phyloP scores from a whole-genome alignment of 2,113 vertebrate genomes.

The Choloepus hoffmanni region DNA sequence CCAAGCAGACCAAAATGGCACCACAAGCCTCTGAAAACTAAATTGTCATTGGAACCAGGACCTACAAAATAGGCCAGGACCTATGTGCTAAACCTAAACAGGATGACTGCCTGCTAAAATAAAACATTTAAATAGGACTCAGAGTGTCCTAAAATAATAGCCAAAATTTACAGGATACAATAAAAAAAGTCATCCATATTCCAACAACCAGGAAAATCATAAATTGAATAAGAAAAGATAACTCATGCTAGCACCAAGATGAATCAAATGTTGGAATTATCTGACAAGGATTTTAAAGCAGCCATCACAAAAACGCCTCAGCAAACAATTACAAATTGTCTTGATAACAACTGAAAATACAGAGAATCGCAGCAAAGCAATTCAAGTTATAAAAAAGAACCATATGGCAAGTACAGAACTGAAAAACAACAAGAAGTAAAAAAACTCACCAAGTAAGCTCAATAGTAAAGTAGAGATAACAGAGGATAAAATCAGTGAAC shows the following conservation, averaged over 20 bases:
- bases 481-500: neutral
- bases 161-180: neutral
- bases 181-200: neutral
- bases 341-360: neutral
- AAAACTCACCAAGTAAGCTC: neutral
- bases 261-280: neutral
- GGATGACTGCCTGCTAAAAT: neutral
- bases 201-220: neutral
- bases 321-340: neutral
- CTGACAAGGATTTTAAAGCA: conserved; percentile 2
- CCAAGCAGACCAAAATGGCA: neutral
- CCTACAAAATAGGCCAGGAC: neutral
- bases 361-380: neutral
- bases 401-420: neutral
- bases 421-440: neutral
- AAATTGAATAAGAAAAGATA: neutral
- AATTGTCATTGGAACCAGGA: neutral
- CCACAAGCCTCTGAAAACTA: neutral
- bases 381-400: neutral
- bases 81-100: neutral
- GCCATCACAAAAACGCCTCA: neutral
- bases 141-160: neutral
- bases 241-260: neutral
- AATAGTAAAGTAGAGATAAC: neutral
- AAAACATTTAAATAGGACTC: neutral